phyloP scores from a whole-genome alignment of 2,797 vertebrate genomes.

The Amblyraja radiata region DNA sequence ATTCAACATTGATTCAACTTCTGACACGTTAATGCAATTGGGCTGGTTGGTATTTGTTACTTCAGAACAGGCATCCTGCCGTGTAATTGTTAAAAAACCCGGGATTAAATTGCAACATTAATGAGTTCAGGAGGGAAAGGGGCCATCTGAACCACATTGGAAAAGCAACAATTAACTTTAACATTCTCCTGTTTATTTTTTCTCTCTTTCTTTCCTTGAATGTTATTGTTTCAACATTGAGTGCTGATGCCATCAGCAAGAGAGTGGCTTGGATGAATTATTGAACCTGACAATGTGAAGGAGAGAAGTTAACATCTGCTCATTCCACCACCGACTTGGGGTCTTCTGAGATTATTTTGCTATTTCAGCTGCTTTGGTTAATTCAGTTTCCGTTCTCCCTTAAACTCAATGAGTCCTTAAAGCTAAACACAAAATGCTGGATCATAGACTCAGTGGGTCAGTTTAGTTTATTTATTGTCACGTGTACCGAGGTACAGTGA shows the following conservation, averaged over 20 bases:
- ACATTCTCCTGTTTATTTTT: conserved; percentile 13
- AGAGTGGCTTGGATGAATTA: conserved; percentile 26
- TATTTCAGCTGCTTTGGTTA: conserved; percentile 8
- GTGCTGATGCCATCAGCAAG: conserved; percentile 18
- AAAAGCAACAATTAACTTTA: conserved; percentile 22
- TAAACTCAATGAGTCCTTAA: background rate
- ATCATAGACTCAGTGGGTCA: no score
- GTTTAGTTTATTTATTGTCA: no score
- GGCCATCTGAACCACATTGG: conserved; percentile 17
- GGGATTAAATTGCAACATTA: conserved; percentile 8
- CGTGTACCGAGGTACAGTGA: no score
- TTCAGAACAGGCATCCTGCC: background rate
- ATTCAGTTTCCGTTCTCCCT: background rate
- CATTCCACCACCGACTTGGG: background rate
- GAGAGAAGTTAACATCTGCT: conserved; percentile 11
- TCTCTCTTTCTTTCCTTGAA: conserved; percentile 11
- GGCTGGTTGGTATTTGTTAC: background rate
- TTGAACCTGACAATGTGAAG: conserved; percentile 7
- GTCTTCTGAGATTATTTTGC: conserved; percentile 21
- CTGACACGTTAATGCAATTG: conserved; percentile 1
- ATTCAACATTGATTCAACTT: background rate
- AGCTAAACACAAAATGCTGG: no score
- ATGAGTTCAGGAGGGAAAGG: background rate
- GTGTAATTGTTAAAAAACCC: background rate
- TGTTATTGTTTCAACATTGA: conserved; percentile 6